Base-by-base conservation (phyloP, 2,888 invertebrate species). In the Strigamia crassipes region DNA sequence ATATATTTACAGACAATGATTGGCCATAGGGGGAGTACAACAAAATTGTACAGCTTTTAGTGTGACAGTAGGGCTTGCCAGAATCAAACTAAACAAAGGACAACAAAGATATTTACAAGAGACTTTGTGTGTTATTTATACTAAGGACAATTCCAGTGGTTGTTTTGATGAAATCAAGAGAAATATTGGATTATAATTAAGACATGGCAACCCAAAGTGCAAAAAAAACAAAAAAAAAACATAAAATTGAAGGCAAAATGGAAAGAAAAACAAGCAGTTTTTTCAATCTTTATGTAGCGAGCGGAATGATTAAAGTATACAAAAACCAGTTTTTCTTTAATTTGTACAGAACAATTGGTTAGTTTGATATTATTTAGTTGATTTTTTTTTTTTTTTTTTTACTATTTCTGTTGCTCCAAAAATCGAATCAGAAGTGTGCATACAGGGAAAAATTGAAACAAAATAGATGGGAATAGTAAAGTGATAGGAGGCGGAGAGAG, bases 261-360 rank as follows among this genome's bases (percentile, higher is more conserved):
- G 12, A 42, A 10, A 10, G 42, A 42, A 42, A 42, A 42, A 15
- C 6, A 6, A 2, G 2, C 4, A 42, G 15, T 18, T 61, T 18
- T 61, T 61, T 61, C 18, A 61, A 18, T 18, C n/a, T 61, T 9
- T 61, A 61, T 61, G n/a, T 15, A 61, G 61, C 61, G 18, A 18
- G 61, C 15, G 61, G 61, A 61, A 61, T 61, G 61, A 61, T 61
- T 61, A 61, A 61, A 61, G 61, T 61, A 61, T 61, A 61, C 61
- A 61, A 15, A 61, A 21, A n/a, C n/a, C 10, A 15, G n/a, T 61
- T 15, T 61, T 61, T 56, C 10, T 8, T 41, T 8, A 41, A 41
- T 56, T 56, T 56, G 56, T 13, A n/a, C 18, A 56, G n/a, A n/a
- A n/a, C n/a, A n/a, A n/a, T n/a, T n/a, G n/a, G n/a, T n/a, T n/a